Evolutionary conservation across 1,140 invertebrate species (phyloP).

Genomic region (Hypsibius dujardini): DNA sequence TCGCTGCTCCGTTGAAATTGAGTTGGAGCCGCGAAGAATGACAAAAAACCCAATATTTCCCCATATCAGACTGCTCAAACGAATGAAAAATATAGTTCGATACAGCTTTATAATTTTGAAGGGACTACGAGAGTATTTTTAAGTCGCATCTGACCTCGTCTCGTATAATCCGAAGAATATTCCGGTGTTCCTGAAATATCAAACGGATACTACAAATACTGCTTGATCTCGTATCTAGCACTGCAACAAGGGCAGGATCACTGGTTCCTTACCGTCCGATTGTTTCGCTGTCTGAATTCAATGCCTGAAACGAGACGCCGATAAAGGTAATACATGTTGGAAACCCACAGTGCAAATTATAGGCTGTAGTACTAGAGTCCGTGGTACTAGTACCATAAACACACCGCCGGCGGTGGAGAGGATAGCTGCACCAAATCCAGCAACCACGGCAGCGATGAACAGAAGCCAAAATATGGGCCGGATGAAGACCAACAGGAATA

Average conservation of each 20-base stretch:
- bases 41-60: constrained; percentile 9
- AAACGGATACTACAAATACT: background rate
- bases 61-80: background rate
- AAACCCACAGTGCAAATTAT: background rate
- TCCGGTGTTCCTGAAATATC: constrained; percentile 6
- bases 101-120: background rate
- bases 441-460: constrained; percentile 1
- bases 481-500: constrained; percentile 8
- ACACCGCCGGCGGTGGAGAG: constrained; percentile 13
- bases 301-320: background rate
- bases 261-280: background rate
- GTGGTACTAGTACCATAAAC: constrained; percentile 6
- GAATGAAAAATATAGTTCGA: background rate
- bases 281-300: constrained; percentile 16
- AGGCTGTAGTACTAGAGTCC: background rate
- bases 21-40: background rate
- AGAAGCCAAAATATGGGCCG: background rate
- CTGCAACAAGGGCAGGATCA: too few species aligned
- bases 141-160: background rate
- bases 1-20: background rate
- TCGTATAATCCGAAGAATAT: constrained; percentile 13
- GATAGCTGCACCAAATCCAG: constrained; percentile 7
- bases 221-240: too few species aligned
- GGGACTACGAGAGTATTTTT: too few species aligned
- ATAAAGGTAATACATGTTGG: background rate